Evolutionary conservation across 1,140 invertebrate species (phyloP).

Genomic region (Drosophila kepulauana): DNA sequence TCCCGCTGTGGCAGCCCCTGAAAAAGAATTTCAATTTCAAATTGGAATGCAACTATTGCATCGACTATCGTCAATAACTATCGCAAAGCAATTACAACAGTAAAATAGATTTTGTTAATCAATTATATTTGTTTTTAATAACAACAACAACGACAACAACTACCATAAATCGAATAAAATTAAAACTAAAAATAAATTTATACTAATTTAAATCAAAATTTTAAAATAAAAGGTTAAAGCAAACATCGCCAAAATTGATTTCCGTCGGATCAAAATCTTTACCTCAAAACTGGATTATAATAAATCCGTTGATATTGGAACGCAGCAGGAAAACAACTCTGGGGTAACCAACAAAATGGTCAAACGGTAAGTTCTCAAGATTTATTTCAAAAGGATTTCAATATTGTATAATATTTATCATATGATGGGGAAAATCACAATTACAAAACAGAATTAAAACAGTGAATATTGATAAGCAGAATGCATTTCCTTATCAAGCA

Average conservation of each 20-base stretch:
- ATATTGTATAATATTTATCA: too few species aligned
- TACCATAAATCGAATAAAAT: too few species aligned
- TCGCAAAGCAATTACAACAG: not conserved
- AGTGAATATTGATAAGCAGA: constrained; percentile 3
- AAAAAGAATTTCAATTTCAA: constrained; percentile 3
- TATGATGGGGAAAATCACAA: too few species aligned
- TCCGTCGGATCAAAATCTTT: constrained; percentile 84
- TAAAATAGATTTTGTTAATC: too few species aligned
- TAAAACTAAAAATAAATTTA: not conserved
- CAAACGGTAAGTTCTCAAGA: constrained; percentile 73
- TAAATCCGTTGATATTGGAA: constrained; percentile 85
- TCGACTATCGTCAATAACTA: not conserved
- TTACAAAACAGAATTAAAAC: too few species aligned
- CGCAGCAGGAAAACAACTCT: constrained; percentile 85
- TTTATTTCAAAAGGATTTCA: too few species aligned
- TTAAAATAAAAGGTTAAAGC: constrained; percentile 50
- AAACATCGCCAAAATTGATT: constrained; percentile 77
- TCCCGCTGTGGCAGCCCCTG: constrained; percentile 9
- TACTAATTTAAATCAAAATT: constrained; percentile 31
- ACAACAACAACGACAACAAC: too few species aligned
- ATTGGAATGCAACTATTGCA: not conserved
- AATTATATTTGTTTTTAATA: too few species aligned
- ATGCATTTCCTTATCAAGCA: constrained; percentile 26
- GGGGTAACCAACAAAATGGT: constrained; percentile 85
- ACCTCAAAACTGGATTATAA: constrained; percentile 85